phyloP scores from a whole-genome alignment of 2,888 invertebrate species.

The Entomobrya multifasciata region DNA sequence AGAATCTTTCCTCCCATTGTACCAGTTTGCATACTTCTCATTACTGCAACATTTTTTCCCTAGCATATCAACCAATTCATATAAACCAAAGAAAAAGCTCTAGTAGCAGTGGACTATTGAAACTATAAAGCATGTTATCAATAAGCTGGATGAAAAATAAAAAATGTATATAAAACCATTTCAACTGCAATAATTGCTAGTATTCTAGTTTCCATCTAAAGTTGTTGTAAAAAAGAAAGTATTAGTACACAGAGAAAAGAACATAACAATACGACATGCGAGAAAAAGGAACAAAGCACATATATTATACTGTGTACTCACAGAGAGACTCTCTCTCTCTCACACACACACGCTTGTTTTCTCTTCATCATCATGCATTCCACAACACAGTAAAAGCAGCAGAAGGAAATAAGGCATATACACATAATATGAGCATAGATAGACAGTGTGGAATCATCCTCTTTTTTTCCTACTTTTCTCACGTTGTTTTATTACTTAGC shows the following conservation, averaged over 20 bases:
- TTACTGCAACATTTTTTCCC: constrained; percentile 50
- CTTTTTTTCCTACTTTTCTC: not conserved
- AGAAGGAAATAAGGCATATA: no score
- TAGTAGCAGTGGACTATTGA: no score
- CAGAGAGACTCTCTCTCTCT: no score
- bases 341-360: no score
- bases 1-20: constrained; percentile 30
- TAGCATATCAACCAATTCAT: not conserved
- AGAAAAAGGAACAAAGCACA: no score
- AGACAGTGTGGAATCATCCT: constrained; percentile 32
- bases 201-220: not conserved
- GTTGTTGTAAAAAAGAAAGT: not conserved
- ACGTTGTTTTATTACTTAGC: not conserved
- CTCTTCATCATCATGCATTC: no score
- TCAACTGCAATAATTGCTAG: constrained; percentile 12
- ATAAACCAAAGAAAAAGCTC: no score
- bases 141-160: no score
- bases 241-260: not conserved
- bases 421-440: no score
- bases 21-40: constrained; percentile 10
- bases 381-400: no score
- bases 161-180: not conserved
- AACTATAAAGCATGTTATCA: no score
- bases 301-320: no score
- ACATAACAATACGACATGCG: not conserved